Evolutionary conservation across 2,888 invertebrate genomes (phyloP).

Genomic region (Parthenolecanium corni): DNA sequence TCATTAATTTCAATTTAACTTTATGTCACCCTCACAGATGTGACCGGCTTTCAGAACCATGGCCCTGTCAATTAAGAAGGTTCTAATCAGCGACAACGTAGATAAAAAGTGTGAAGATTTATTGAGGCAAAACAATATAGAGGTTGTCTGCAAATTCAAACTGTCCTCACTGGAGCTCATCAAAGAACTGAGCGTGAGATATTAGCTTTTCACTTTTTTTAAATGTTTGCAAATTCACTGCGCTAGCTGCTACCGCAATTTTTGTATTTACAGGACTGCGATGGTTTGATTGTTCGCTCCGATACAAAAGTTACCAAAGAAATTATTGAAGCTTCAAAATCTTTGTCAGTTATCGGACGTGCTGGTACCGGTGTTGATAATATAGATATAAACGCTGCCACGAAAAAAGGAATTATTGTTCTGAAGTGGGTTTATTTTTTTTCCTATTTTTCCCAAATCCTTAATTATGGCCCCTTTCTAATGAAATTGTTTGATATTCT

Average conservation of each 20-base stretch:
- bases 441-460: not conserved
- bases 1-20: too few relatives aligned
- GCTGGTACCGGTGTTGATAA: conserved; percentile 99
- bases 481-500: not conserved
- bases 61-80: conserved; percentile 55
- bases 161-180: conserved; percentile 59
- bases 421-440: conserved; percentile 63
- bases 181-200: conserved; percentile 66
- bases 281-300: conserved; percentile 84
- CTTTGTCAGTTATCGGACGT: conserved; percentile 77
- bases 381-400: conserved; percentile 82
- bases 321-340: conserved; percentile 61
- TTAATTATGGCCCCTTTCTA: not conserved
- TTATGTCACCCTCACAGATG: too few relatives aligned
- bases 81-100: conserved; percentile 86
- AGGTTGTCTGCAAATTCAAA: conserved; percentile 67
- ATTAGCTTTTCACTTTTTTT: not conserved
- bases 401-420: conserved; percentile 70
- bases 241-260: too few relatives aligned
- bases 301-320: conserved; percentile 83
- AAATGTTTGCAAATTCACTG: not conserved
- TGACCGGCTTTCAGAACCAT: too few relatives aligned
- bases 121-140: conserved; percentile 61
- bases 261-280: conserved; percentile 57
- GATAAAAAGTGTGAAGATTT: conserved; percentile 75